Conservation (phyloP, 2,113 vertebrate species). For the Bucco capensis region DNA sequence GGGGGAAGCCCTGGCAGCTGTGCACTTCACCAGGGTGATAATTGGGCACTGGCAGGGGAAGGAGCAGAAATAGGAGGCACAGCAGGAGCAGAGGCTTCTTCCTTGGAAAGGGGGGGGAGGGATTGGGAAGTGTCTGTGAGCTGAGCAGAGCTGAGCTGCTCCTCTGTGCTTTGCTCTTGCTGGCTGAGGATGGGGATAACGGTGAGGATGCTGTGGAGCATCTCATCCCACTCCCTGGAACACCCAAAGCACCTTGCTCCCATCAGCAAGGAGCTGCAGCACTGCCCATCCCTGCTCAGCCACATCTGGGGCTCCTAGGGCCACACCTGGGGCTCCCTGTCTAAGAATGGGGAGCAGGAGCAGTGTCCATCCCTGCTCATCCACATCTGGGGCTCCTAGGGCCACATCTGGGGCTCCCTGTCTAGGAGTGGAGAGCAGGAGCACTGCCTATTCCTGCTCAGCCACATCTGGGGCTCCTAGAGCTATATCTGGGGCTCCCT, state of each 20-base stretch:
- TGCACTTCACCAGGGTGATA: neutral
- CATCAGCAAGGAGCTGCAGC: no score
- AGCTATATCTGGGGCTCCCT: no score
- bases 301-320: fast-evolving
- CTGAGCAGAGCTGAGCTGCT: neutral
- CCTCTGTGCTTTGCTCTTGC: neutral
- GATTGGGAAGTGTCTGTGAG: neutral
- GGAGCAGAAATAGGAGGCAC: neutral
- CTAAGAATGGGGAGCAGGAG: no score
- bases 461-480: no score
- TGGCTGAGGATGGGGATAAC: neutral
- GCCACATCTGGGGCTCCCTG: no score
- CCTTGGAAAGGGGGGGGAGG: neutral
- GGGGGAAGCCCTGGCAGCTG: neutral
- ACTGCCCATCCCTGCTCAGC: neutral
- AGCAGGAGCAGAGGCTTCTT: neutral
- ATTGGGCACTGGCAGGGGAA: neutral
- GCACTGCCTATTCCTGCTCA: no score
- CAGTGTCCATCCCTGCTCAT: no score
- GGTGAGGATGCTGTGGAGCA: neutral
- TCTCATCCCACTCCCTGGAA: neutral
- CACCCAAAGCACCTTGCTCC: no score
- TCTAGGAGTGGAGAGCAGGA: no score
- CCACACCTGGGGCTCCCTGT: no score
- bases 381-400: no score